Conservation (phyloP, 1,140 invertebrate species). For the Heliconius melpomene region DNA sequence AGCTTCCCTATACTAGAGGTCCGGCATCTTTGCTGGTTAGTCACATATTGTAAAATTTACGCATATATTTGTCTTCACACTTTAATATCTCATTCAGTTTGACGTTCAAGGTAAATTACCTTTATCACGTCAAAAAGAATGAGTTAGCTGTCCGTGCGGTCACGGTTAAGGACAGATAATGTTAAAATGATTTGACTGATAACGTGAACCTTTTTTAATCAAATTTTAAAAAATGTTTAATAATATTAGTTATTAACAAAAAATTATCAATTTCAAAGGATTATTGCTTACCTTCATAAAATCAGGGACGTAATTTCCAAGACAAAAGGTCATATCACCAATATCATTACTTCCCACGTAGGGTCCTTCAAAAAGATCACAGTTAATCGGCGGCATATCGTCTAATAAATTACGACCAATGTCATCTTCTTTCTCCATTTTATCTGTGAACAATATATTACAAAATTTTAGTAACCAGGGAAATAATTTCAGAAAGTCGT, state of each 20-base stretch:
- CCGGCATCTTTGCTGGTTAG: background rate
- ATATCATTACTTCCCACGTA: constrained; percentile 80
- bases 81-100: background rate
- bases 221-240: background rate
- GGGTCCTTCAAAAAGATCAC: constrained; percentile 58
- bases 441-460: constrained; percentile 15
- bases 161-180: constrained; percentile 12
- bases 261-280: background rate
- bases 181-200: constrained; percentile 3
- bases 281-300: constrained; percentile 85
- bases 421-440: constrained; percentile 71
- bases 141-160: constrained; percentile 1
- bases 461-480: background rate
- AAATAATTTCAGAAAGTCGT: no score
- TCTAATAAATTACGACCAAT: constrained; percentile 63
- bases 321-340: constrained; percentile 93
- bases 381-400: constrained; percentile 67
- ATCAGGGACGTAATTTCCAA: constrained; percentile 92
- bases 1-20: background rate
- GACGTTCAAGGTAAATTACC: constrained; percentile 5
- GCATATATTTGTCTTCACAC: background rate
- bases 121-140: background rate
- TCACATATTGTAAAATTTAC: background rate
- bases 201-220: background rate
- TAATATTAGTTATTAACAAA: no score